Percentiles rank a stretch among this genome's conserved stretches.
Conservation (phyloP, 2,113 vertebrate genomes). For the Lanius ludovicianus region DNA sequence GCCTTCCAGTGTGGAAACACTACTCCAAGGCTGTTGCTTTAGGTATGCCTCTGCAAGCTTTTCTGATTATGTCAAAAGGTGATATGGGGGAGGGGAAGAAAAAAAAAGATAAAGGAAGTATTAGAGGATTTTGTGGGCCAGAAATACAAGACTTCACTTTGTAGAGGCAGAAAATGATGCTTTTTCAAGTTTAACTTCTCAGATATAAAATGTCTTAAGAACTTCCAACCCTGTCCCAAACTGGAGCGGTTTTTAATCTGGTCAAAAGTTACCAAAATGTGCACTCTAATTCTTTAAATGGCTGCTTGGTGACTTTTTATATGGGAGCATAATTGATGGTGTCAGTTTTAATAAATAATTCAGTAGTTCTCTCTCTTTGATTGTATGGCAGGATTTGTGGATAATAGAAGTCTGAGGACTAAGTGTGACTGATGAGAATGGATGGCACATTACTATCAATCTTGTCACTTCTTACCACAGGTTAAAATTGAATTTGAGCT, state of each 20-base stretch:
- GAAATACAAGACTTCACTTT: background rate
- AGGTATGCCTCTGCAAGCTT: background rate
- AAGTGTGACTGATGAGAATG: constrained; percentile 45
- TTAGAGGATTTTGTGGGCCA: background rate
- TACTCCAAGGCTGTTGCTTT: background rate
- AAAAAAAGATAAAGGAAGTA: background rate
- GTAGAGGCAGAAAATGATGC: background rate
- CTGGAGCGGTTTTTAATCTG: background rate
- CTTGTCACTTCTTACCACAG: background rate
- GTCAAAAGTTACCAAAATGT: background rate
- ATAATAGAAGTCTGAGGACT: constrained; percentile 34
- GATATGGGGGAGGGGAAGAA: background rate
- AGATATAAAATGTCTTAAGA: background rate
- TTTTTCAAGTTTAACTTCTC: background rate
- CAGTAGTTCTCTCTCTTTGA: constrained; percentile 38
- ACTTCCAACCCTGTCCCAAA: background rate
- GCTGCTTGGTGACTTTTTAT: constrained; percentile 37
- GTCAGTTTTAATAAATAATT: constrained; percentile 66
- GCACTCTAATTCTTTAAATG: constrained; percentile 15
- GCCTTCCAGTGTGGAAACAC: background rate
- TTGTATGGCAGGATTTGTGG: constrained; percentile 34
- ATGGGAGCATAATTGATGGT: constrained; percentile 27
- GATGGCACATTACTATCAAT: background rate
- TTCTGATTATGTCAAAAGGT: background rate
- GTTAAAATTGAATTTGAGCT: constrained; percentile 38